phyloP scores from a whole-genome alignment of 2,113 vertebrate species.

The Corythaeola cristata region DNA sequence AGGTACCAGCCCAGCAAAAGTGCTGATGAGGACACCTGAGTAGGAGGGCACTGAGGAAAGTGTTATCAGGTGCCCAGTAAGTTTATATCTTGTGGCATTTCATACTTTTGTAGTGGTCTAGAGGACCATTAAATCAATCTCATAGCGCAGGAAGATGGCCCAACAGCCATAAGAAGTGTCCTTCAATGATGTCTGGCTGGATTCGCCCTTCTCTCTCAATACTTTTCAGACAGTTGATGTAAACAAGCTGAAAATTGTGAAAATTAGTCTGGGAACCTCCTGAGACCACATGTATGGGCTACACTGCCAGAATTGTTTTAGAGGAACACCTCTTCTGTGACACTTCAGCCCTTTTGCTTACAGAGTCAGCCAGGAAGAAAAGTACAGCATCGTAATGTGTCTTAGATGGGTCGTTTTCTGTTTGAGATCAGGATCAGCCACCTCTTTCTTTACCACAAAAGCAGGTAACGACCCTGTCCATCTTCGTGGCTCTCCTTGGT shows the following conservation, averaged over 20 bases:
- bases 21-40: background rate
- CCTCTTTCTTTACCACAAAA: background rate
- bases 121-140: background rate
- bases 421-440: background rate
- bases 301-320: background rate
- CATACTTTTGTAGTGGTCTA: background rate
- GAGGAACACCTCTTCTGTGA: background rate
- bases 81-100: background rate
- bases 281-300: background rate
- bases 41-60: background rate
- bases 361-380: background rate
- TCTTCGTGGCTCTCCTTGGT: background rate
- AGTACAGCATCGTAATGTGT: background rate
- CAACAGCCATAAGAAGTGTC: background rate
- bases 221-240: background rate
- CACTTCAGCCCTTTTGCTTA: background rate
- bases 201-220: background rate
- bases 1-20: background rate
- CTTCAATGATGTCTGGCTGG: background rate
- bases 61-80: background rate
- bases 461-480: background rate
- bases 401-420: background rate
- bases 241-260: background rate
- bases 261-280: background rate
- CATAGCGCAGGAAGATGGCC: accelerated